Evolutionary conservation across 2,797 vertebrate species (phyloP).

Genomic region (Mus caroli): DNA sequence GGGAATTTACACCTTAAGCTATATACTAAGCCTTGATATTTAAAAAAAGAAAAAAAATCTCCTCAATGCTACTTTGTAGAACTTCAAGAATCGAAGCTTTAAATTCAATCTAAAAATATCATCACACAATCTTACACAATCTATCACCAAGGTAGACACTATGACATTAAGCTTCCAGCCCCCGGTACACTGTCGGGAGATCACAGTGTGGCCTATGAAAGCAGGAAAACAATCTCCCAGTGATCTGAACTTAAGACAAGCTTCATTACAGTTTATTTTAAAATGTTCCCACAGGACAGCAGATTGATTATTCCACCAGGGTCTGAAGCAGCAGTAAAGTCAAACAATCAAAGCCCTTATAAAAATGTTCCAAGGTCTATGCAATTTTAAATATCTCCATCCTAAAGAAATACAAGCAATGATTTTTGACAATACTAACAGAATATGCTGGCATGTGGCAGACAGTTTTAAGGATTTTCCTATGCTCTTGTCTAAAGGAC

Average conservation of each 20-base stretch:
- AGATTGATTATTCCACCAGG: slow-evolving; percentile 26
- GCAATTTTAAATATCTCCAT: background rate
- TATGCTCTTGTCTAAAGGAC: slow-evolving; percentile 3
- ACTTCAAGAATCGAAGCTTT: slow-evolving; percentile 66
- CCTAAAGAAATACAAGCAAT: slow-evolving; percentile 20
- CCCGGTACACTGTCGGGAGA: background rate
- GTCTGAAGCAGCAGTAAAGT: slow-evolving; percentile 24
- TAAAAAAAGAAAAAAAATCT: background rate
- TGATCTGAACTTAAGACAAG: background rate
- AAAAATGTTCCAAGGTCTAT: slow-evolving; percentile 37
- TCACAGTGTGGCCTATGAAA: slow-evolving; percentile 47
- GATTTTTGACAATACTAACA: slow-evolving; percentile 22
- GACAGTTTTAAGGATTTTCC: slow-evolving; percentile 39
- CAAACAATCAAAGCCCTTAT: slow-evolving; percentile 6
- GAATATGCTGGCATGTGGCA: background rate
- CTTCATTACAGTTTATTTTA: slow-evolving; percentile 59
- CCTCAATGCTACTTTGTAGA: slow-evolving; percentile 40
- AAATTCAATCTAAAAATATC: slow-evolving; percentile 64
- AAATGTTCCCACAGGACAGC: slow-evolving; percentile 58
- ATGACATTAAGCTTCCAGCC: background rate
- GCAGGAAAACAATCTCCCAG: background rate
- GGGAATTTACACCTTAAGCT: background rate
- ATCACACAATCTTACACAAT: slow-evolving; percentile 39
- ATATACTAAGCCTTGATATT: slow-evolving; percentile 1
- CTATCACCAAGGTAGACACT: slow-evolving; percentile 57